Conservation (phyloP, 2,888 invertebrate genomes). For the Cantharis lateralis region DNA sequence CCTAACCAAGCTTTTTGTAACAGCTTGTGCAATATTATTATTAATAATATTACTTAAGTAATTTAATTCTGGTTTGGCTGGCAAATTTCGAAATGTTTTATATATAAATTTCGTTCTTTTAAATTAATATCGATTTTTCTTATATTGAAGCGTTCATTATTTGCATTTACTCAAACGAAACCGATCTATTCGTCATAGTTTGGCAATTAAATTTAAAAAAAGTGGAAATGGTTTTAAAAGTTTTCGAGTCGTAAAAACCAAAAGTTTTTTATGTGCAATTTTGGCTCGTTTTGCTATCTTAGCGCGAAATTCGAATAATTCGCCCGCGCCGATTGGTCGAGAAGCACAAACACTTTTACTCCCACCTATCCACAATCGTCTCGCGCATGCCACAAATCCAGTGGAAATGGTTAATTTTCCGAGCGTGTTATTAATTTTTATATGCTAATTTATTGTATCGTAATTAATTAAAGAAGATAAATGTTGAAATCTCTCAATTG, state of each 20-base stretch:
- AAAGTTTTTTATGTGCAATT: background rate
- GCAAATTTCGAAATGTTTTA: background rate
- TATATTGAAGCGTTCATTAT: background rate
- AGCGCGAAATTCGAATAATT: background rate
- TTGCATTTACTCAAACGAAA: background rate
- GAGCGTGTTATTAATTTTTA: slow-evolving; percentile 26
- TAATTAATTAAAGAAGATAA: slow-evolving; percentile 1
- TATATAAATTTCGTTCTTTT: background rate
- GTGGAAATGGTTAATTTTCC: slow-evolving; percentile 43
- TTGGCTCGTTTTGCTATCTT: background rate
- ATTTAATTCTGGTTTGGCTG: background rate
- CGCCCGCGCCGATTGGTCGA: background rate
- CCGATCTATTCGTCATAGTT: background rate
- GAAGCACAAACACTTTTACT: slow-evolving; percentile 4
- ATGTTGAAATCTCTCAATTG: background rate
- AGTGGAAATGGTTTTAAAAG: background rate
- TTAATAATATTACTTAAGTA: too few species aligned
- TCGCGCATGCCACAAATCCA: slow-evolving; percentile 42
- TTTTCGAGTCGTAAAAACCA: background rate
- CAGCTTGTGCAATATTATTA: background rate
- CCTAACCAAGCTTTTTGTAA: background rate
- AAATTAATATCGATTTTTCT: background rate
- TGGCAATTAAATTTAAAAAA: background rate
- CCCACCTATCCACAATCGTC: slow-evolving; percentile 18
- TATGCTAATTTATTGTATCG: background rate